Evolutionary conservation across 1,140 invertebrate species (phyloP).

Genomic region (Rhizoglyphus robini): DNA sequence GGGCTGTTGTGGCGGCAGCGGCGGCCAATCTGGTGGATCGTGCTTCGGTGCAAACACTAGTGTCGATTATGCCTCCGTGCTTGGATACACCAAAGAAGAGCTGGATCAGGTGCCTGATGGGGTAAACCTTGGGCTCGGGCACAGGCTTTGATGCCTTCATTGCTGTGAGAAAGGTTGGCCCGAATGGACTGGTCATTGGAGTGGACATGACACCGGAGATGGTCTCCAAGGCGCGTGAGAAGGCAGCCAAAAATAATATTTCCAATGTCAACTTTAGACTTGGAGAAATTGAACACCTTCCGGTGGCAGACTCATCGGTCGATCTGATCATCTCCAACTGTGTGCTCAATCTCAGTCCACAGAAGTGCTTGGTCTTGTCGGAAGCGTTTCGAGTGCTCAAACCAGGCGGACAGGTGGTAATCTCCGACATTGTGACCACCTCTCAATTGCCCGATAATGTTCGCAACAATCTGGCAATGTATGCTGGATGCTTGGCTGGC

Average conservation of each 20-base stretch:
- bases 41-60: background rate
- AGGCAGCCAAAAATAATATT: background rate
- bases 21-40: background rate
- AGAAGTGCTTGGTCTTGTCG: background rate
- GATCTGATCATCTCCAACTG: no score
- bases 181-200: slow-evolving; percentile 10
- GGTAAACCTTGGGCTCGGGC: slow-evolving; percentile 1
- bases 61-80: background rate
- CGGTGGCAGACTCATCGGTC: no score
- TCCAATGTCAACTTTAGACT: slow-evolving; percentile 1
- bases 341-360: no score
- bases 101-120: background rate
- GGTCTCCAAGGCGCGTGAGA: no score
- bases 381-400: slow-evolving; percentile 10
- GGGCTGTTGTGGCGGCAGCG: background rate
- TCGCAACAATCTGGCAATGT: background rate
- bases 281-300: slow-evolving; percentile 5
- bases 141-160: no score
- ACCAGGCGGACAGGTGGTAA: background rate
- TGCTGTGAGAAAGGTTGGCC: background rate
- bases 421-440: slow-evolving; percentile 6
- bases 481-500: no score
- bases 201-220: slow-evolving; percentile 12
- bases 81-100: background rate
- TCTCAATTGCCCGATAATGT: background rate